Evolutionary conservation across 2,113 vertebrate species (phyloP), one percentile per base, ranked within the genome.

Genomic region (Anthoscopus minutus): DNA sequence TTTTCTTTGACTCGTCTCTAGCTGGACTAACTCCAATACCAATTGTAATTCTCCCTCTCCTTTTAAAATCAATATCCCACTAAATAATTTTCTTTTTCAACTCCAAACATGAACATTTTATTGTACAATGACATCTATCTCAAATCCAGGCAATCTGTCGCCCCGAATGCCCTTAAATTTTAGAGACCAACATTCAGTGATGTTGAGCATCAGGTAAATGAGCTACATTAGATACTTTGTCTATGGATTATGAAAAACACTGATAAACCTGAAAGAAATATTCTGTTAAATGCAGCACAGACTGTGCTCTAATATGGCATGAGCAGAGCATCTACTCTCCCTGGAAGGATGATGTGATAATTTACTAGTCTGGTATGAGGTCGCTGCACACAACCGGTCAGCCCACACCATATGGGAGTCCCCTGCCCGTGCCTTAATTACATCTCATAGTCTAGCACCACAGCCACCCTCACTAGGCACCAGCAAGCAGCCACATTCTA

Each of bases 51-150:
- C 47, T 38, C 4, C 15, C 16, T 53, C 30, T 89, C 73, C 48
- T 79, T 89, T 76, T 69, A 83, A 91, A 91, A 96, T 96, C 95
- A 92, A 96, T 96, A 88, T 42, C 54, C 11, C 35, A 48, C 61
- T 94, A 94, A 84, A 90, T 95, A 35, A 88, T 85, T 87, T 81
- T 54, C 56, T 74, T 93, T 88, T 93, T 47, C 61, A 56, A 51
- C 40, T 92, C 33, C 40, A 74, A 51, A 81, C n/a, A 28, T 8
- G 54, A 94, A 51, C 76, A 51, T 67, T 93, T 95, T 88, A 88
- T 60, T 78, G 60, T 76, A 79, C 61, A 57, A 88, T 79, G 77
- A n/a, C 38, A 73, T 81, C 88, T 58, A 19, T 44, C 45, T 91
- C 67, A 93, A 85, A 86, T 67, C 66, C 69, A 79, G 61, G 37